phyloP scores from a whole-genome alignment of 2,113 vertebrate genomes.

The cat (Felis catus) region DNA sequence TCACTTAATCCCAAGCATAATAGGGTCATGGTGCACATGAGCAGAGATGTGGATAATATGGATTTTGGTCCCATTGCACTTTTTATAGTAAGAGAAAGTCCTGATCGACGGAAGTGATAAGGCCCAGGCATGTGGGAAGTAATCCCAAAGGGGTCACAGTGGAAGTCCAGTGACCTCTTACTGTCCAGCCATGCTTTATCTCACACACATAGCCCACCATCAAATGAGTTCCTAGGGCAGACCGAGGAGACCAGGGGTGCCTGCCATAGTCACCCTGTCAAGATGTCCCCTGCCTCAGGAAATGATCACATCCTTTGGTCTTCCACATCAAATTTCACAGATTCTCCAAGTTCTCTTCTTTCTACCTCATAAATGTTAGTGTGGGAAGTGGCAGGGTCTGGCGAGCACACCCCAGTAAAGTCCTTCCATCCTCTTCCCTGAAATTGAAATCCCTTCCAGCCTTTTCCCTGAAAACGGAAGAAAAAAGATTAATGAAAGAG shows the following conservation, averaged over 20 bases:
- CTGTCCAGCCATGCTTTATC: not conserved
- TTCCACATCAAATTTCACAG: not conserved
- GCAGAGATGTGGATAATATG: not conserved
- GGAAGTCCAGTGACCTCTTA: not conserved
- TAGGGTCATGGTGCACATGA: not conserved
- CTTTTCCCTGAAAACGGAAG: not conserved
- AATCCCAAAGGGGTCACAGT: slow-evolving; percentile 1
- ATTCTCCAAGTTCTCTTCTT: not conserved
- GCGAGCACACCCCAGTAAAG: not conserved
- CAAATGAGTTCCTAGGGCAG: not conserved
- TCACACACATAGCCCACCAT: slow-evolving; percentile 12
- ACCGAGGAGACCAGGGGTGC: not conserved
- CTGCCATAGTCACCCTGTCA: not conserved
- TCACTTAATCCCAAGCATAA: not conserved
- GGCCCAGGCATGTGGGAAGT: not conserved
- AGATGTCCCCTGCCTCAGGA: not conserved
- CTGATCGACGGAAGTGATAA: not conserved
- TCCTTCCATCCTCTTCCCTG: not conserved
- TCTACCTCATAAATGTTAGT: slow-evolving; percentile 5
- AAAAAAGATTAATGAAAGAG: not conserved
- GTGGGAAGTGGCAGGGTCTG: not conserved
- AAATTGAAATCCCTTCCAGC: not conserved
- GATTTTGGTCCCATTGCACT: not conserved
- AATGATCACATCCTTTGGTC: not conserved
- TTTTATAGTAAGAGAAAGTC: not conserved